Base-by-base conservation (phyloP, 2,797 vertebrate species). In the Mus caroli region DNA sequence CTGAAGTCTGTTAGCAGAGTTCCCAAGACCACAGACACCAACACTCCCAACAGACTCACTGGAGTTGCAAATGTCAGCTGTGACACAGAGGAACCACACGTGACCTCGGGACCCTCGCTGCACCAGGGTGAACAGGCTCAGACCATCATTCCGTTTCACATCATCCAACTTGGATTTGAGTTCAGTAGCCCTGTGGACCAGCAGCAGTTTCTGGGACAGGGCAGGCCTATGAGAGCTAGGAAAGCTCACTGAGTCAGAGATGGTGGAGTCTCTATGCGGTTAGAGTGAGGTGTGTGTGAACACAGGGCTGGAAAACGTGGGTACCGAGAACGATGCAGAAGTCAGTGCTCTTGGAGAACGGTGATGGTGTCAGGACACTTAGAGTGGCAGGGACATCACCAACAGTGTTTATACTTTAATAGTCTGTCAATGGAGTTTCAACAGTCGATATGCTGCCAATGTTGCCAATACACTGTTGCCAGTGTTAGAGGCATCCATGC, bases 1-100 rank as follows among this genome's bases (percentile, higher is more conserved):
- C 3, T 54, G 1, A 20, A 9, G 28, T 71, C 13, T 34, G 0
- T 1, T 24, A 6, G 62, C 1, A 0, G 24, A 62, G 40, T 3
- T 24, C 58, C 17, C 43, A 50, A 5, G 28, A 64, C 31, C 87
- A 43, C 34, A 79, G 75, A 56, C 13, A 9, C 54, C 60, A 20
- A 26, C 20, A 24, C 40, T 24, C 26, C 54, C 20, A 20, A n/a
- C 0, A 4, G 22, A 75, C 40, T 37, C 5, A 2, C 14, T 67
- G 76, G 58, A 14, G 2, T 0, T n/a, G 28, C 1, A 1, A 79
- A 37, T 31, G 31, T 50, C 54, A 13, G 28, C 58, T 26, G 73
- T 0, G 28, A 31, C 31, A 78, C 22, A 64, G 54, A 64, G 4
- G 56, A 62, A 37, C 37, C 13, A 34, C 20, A 1, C 7, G 20